These are phyloP conservation scores for Napeogenes sylphis DNA, from an alignment of 2,888 invertebrate genomes.

Conservation along the genomic window DNA sequence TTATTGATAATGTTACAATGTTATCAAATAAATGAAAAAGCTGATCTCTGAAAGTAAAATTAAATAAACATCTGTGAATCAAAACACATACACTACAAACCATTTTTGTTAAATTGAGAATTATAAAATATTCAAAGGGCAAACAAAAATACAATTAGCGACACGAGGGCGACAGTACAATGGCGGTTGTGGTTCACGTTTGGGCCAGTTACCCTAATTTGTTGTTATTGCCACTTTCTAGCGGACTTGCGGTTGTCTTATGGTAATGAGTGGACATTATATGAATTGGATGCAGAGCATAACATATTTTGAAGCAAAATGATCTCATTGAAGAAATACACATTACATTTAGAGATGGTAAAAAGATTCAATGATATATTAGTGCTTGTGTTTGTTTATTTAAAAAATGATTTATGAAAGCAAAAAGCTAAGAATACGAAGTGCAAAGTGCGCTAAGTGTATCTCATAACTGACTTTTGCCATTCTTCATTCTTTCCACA, in stretches of 20 bases:
- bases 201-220: slow-evolving; percentile 66
- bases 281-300: slow-evolving; percentile 19
- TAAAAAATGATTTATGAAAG: no score
- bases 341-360: no score
- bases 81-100: background rate
- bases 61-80: no score
- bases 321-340: no score
- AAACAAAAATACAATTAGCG: slow-evolving; percentile 72
- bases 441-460: background rate
- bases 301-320: slow-evolving; percentile 13
- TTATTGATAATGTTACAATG: no score
- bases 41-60: no score
- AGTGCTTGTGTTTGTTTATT: no score
- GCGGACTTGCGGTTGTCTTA: slow-evolving; percentile 59
- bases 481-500: background rate
- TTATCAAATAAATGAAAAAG: no score
- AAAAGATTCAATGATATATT: no score
- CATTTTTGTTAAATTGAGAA: slow-evolving; percentile 7
- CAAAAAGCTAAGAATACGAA: no score
- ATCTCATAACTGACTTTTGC: slow-evolving; percentile 6
- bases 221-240: slow-evolving; percentile 59
- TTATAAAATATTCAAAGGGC: slow-evolving; percentile 49
- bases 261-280: slow-evolving; percentile 52
- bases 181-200: slow-evolving; percentile 48
- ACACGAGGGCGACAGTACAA: slow-evolving; percentile 54